phyloP scores from a whole-genome alignment of 1,140 invertebrate genomes.

The Tetramorium alpestre region DNA sequence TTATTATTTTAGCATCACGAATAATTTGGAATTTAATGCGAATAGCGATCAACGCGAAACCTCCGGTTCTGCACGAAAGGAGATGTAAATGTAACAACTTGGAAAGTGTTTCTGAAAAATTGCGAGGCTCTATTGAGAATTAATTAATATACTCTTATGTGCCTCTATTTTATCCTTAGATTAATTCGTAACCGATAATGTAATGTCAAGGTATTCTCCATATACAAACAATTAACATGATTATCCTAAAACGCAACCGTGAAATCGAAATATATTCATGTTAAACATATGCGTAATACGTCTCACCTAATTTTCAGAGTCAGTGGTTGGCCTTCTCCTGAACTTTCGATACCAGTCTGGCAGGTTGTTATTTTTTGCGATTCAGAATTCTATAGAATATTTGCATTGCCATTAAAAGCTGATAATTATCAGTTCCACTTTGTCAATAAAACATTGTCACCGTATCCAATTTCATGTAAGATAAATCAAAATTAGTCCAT shows the following conservation, averaged over 20 bases:
- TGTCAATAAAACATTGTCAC: background rate
- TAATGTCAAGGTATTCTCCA: background rate
- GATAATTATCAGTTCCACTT: background rate
- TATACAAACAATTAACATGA: background rate
- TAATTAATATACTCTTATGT: background rate
- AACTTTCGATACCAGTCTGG: background rate
- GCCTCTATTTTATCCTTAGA: background rate
- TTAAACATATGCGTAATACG: background rate
- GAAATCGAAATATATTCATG: slow-evolving; percentile 8
- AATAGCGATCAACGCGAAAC: background rate
- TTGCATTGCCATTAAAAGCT: background rate
- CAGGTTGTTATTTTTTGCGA: background rate
- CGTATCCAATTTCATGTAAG: background rate
- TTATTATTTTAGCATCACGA: slow-evolving; percentile 48
- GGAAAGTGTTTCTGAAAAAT: background rate
- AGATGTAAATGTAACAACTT: background rate
- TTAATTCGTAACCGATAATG: background rate
- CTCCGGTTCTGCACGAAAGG: background rate
- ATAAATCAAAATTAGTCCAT: background rate
- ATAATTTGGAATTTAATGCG: slow-evolving; percentile 49
- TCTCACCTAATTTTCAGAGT: background rate
- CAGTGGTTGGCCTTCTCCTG: slow-evolving; percentile 22
- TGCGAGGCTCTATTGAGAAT: background rate
- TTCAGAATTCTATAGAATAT: background rate
- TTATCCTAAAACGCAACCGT: background rate